Conservation (phyloP, 2,113 vertebrate species). For the Otis tarda region DNA sequence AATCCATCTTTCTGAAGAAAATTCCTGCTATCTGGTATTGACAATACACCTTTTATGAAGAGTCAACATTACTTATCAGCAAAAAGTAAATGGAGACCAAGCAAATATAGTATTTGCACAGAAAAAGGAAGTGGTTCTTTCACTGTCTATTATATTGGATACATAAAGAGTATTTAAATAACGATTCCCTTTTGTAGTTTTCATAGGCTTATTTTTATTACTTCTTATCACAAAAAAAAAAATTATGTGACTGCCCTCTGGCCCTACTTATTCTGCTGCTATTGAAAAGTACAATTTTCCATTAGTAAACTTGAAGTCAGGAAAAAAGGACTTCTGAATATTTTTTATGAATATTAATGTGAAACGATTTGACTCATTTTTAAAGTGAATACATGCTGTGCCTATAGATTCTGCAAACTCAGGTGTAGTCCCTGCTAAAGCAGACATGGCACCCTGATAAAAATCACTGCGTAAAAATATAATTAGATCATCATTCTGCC, state of each 20-base stretch:
- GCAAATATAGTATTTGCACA: neutral
- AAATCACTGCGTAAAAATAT: neutral
- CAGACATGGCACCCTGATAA: neutral
- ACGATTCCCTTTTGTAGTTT: neutral
- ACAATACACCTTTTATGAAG: neutral
- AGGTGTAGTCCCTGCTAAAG: neutral
- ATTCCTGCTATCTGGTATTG: neutral
- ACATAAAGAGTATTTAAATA: neutral
- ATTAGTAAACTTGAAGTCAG: neutral
- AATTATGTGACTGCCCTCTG: neutral
- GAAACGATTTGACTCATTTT: neutral
- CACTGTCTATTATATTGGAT: neutral
- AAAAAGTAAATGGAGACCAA: neutral
- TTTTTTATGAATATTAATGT: neutral
- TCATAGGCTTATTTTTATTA: constrained; percentile 14
- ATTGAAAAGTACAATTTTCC: neutral
- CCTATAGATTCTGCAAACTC: neutral
- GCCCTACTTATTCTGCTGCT: neutral
- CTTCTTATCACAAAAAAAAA: constrained; percentile 1
- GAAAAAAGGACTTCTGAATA: neutral
- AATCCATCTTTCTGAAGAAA: neutral
- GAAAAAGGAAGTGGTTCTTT: neutral
- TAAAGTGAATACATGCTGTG: neutral
- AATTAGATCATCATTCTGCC: neutral
- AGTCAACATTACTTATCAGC: neutral